Conservation (phyloP, 2,888 invertebrate species). For the Tenthredo scrophulariae region DNA sequence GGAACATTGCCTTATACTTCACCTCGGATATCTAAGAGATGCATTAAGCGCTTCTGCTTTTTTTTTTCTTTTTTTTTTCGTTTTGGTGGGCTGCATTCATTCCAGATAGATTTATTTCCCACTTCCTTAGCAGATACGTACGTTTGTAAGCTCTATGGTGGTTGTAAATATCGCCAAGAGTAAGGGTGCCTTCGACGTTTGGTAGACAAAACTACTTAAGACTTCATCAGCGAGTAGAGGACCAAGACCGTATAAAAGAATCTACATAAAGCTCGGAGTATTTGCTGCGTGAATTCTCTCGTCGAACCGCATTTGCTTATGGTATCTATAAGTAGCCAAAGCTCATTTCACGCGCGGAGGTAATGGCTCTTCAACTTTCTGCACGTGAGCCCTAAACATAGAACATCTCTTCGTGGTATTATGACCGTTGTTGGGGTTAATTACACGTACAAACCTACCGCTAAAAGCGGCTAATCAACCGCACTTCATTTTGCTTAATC, state of each 20-base stretch:
- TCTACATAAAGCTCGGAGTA: conserved; percentile 9
- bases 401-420: conserved; percentile 9
- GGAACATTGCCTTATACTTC: neutral
- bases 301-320: neutral
- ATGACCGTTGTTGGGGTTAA: conserved; percentile 25
- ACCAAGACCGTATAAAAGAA: conserved; percentile 15
- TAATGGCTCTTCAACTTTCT: conserved; percentile 61
- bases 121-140: conserved; percentile 20
- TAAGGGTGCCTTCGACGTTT: conserved; percentile 48
- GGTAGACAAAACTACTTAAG: conserved; percentile 68
- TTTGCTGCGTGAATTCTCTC: conserved; percentile 56
- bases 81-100: conserved; percentile 21
- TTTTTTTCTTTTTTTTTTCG: neutral
- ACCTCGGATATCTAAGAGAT: neutral
- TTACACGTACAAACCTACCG: conserved; percentile 14
- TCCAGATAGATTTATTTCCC: conserved; percentile 43
- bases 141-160: neutral
- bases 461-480: conserved; percentile 35
- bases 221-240: conserved; percentile 16
- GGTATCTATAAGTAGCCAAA: conserved; percentile 59
- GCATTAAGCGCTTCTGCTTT: neutral
- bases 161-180: conserved; percentile 20
- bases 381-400: conserved; percentile 58
- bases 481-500: conserved; percentile 19
- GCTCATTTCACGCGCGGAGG: conserved; percentile 60